These are phyloP conservation scores for Drosophila recens DNA, from an alignment of 2,888 invertebrate species.

Conservation along the genomic window DNA sequence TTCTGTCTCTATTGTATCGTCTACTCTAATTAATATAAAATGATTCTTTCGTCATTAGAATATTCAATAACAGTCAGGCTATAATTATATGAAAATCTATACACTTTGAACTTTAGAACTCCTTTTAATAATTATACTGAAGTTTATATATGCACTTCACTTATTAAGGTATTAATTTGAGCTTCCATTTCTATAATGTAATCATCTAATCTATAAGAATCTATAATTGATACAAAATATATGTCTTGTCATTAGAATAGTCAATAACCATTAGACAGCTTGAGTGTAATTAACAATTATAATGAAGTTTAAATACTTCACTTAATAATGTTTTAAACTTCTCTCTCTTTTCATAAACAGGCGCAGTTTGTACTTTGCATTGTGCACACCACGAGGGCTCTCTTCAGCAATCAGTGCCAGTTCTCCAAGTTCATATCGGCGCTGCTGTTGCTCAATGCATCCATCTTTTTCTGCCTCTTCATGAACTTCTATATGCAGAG, in stretches of 20 bases:
- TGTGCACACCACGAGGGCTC: conserved; percentile 83
- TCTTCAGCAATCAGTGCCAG: conserved; percentile 84
- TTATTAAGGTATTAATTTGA: no score
- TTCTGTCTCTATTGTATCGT: no score
- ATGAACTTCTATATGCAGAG: conserved; percentile 95
- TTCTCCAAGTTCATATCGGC: conserved; percentile 88
- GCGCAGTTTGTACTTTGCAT: conserved; percentile 86
- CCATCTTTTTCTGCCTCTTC: conserved; percentile 96
- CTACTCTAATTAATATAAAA: no score
- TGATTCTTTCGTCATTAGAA: no score
- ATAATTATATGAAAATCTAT: no score
- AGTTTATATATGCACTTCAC: no score
- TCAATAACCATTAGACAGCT: no score
- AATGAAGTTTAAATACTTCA: neutral
- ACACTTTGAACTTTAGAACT: no score
- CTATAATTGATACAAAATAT: neutral
- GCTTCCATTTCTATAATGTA: neutral
- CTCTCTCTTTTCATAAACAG: conserved; percentile 57
- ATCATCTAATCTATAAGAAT: neutral
- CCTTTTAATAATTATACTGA: no score
- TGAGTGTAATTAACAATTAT: no score
- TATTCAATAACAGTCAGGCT: no score
- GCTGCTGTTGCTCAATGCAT: conserved; percentile 91
- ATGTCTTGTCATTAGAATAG: neutral
- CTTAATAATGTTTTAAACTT: neutral